These are phyloP conservation scores for Cryptoblepharus egeriae DNA, from an alignment of 2,797 vertebrate genomes.

Conservation along the genomic window DNA sequence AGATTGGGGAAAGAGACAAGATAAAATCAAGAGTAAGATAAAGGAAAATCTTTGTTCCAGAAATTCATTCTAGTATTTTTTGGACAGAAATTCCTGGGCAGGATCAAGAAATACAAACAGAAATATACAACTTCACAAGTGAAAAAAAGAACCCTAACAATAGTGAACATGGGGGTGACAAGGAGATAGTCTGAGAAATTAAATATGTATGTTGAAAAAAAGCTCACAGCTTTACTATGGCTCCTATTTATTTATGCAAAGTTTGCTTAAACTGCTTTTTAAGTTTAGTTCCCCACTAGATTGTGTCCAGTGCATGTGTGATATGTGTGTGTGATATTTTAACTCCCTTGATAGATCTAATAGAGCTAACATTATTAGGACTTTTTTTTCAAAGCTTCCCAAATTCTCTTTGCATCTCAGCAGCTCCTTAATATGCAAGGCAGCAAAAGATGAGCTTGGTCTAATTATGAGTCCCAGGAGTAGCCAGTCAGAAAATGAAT, in stretches of 20 bases:
- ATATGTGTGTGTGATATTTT: slow-evolving; percentile 24
- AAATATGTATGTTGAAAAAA: background rate
- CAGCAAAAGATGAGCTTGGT: slow-evolving; percentile 80
- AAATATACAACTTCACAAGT: background rate
- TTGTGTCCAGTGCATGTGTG: background rate
- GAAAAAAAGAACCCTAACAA: background rate
- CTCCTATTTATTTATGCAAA: background rate
- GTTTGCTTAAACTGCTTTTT: slow-evolving; percentile 18
- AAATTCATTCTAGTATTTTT: background rate
- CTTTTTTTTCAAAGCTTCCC: slow-evolving; percentile 56
- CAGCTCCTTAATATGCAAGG: slow-evolving; percentile 85
- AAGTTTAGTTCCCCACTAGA: background rate
- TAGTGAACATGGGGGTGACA: background rate
- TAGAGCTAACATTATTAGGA: slow-evolving; percentile 81
- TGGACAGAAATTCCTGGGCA: background rate
- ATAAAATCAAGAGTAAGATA: background rate
- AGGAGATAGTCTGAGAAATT: background rate
- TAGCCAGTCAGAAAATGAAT: slow-evolving; percentile 86
- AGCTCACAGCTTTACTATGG: too few relatives aligned
- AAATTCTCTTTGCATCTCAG: slow-evolving; percentile 82
- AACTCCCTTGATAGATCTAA: slow-evolving; percentile 73
- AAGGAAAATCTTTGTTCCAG: too few relatives aligned
- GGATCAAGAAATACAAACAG: background rate
- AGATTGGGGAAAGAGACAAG: background rate
- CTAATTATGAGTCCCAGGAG: slow-evolving; percentile 85